These are phyloP conservation scores for Prionace glauca DNA, from an alignment of 2,797 vertebrate species.

Conservation along the genomic window DNA sequence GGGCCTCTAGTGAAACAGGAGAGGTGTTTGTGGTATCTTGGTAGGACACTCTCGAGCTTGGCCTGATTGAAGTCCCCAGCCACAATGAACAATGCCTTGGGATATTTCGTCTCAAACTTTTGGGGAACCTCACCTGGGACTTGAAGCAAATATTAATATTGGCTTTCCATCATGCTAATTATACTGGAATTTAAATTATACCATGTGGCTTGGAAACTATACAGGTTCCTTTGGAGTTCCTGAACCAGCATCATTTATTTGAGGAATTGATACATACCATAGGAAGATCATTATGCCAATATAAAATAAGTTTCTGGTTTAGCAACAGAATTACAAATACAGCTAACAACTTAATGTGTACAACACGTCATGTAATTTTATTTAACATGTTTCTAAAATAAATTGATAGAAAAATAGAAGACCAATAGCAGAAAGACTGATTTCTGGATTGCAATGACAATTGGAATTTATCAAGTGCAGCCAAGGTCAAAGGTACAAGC, in stretches of 20 bases:
- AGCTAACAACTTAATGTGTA: neutral
- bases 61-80: no score
- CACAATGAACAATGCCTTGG: no score
- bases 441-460: neutral
- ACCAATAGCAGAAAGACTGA: neutral
- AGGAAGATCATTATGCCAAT: neutral
- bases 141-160: no score
- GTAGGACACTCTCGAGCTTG: no score
- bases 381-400: neutral
- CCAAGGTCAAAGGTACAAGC: neutral
- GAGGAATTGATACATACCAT: neutral
- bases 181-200: no score
- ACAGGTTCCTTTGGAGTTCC: neutral
- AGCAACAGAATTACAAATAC: neutral
- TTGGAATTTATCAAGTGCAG: neutral
- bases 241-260: neutral
- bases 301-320: neutral
- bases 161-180: no score
- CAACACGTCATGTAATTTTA: neutral
- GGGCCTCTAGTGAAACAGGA: no score
- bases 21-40: no score
- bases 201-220: neutral
- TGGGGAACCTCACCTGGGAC: no score
- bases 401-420: neutral
- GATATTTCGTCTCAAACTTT: no score